Conservation (phyloP, 2,888 invertebrate genomes). For the Diplolepis rosae region DNA sequence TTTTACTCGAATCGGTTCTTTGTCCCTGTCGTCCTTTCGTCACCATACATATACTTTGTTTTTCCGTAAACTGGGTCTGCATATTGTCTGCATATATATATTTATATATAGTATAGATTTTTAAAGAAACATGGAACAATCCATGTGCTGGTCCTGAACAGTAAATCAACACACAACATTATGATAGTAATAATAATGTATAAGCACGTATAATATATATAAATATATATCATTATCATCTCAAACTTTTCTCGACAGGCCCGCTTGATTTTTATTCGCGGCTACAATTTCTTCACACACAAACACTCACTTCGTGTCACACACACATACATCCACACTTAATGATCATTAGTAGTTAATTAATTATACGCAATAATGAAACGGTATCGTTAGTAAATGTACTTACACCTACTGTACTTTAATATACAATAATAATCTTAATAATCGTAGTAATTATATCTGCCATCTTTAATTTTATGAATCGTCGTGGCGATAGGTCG, state of each 20-base stretch:
- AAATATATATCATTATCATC: conserved; percentile 19
- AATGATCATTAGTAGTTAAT: conserved; percentile 41
- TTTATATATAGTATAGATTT: too few relatives aligned
- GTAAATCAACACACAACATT: too few relatives aligned
- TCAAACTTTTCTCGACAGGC: too few relatives aligned
- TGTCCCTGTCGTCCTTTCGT: neutral
- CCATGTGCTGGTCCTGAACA: too few relatives aligned
- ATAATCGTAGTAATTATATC: conserved; percentile 33
- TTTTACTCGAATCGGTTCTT: neutral
- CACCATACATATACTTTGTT: conserved; percentile 1
- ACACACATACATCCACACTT: conserved; percentile 25
- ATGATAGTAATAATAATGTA: too few relatives aligned
- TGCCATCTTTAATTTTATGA: conserved; percentile 16
- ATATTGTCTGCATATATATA: conserved; percentile 1
- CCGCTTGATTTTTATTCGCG: conserved; percentile 17
- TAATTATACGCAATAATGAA: conserved; percentile 50
- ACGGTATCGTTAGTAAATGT: conserved; percentile 51
- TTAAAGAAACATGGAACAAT: too few relatives aligned
- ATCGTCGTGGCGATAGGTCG: conserved; percentile 29
- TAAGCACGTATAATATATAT: neutral
- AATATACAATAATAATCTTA: conserved; percentile 46
- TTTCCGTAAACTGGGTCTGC: neutral
- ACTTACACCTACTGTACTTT: conserved; percentile 46
- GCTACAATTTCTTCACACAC: conserved; percentile 7
- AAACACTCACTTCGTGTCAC: conserved; percentile 28